Conservation (phyloP, 2,888 invertebrate species). For the Brachynemurus nebulosus region DNA sequence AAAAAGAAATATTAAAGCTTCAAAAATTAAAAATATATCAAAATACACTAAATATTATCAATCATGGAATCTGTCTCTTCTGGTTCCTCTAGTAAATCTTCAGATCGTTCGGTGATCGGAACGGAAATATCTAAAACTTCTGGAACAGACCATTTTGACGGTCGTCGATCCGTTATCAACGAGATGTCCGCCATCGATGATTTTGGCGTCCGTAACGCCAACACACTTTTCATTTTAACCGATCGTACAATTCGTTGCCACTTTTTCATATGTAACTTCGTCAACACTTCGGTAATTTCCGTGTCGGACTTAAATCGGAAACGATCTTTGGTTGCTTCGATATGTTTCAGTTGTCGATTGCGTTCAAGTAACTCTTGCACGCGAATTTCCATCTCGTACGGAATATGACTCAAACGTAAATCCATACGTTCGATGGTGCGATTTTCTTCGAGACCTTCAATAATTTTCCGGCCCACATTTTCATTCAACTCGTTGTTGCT, state of each 20-base stretch:
- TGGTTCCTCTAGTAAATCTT: too few species aligned
- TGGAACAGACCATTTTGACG: too few species aligned
- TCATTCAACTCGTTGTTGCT: conserved; percentile 29
- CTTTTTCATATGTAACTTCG: background rate
- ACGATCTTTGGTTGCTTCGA: background rate
- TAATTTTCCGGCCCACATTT: conserved; percentile 21
- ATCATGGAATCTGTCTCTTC: too few species aligned
- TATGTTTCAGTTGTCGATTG: conserved; percentile 12
- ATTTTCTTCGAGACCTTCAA: conserved; percentile 21
- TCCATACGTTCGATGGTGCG: conserved; percentile 22
- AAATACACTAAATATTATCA: too few species aligned
- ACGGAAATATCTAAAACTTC: too few species aligned
- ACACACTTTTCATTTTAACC: background rate
- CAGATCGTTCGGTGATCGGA: too few species aligned
- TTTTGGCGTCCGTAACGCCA: background rate
- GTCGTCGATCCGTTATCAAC: too few species aligned
- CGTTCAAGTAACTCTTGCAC: conserved; percentile 20
- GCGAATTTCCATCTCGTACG: conserved; percentile 18
- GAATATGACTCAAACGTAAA: conserved; percentile 24
- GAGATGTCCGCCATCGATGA: background rate
- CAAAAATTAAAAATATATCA: too few species aligned
- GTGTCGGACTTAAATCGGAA: background rate
- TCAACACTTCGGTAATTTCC: conserved; percentile 2
- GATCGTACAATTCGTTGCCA: conserved; percentile 3
- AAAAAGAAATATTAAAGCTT: too few species aligned